Evolutionary conservation across 2,797 vertebrate species (phyloP), one percentile per base, ranked within the genome.

Genomic region (Neomorphus geoffroyi): DNA sequence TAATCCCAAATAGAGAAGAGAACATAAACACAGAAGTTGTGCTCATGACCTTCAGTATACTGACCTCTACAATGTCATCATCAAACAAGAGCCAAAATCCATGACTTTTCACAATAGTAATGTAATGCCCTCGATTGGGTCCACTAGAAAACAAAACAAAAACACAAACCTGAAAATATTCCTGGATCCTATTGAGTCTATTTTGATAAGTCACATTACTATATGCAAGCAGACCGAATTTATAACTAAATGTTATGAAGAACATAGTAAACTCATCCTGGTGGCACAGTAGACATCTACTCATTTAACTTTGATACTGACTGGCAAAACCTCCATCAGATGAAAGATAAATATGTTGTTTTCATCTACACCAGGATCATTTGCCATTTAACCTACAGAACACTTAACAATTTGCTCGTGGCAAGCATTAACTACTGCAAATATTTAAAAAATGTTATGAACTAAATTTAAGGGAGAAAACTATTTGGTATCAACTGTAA

Each of bases 41-140:
- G 7, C 14, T 56, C 18, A 24, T 22, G 46, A 37, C 10, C 6
- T 71, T 80, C 64, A 78, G 79, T 13, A 83, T 92, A 99, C 98
- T 93, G 79, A 99, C 99, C 99, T 99, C 99, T 95, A 99, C 99
- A 45, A 99, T 99, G 98, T 99, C 99, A 37, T 99, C 99, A 62
- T 99, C 99, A 94, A 99, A 99, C 97, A 99, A 98, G 92, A 99
- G 98, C 99, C 99, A 99, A 98, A 99, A 99, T 96, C 99, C 99
- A 2, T 99, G 99, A 94, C 99, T 99, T 98, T 99, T 99, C 97
- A 99, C 99, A 46, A 99, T 99, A 91, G 99, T 99, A 96, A 99
- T 99, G 97, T 99, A 99, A 98, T 99, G 99, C 22, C 99, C 99
- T 86, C 99, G 96, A 86, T 99, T 99, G 2, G 99, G 99, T 37